These are phyloP conservation scores for Synanthedon tipuliformis DNA, from an alignment of 2,888 invertebrate species.

Conservation along the genomic window DNA sequence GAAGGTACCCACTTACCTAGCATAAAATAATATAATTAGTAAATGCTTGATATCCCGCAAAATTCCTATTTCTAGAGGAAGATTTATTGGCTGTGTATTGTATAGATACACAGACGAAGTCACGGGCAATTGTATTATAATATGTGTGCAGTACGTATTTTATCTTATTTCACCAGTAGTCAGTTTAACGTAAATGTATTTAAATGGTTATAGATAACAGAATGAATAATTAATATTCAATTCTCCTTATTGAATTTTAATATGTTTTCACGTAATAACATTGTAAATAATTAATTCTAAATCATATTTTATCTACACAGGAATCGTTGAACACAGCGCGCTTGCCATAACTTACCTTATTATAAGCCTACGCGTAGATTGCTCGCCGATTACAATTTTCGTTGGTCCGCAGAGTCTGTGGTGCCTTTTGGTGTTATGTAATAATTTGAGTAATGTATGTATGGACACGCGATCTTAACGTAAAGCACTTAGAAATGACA, in stretches of 20 bases:
- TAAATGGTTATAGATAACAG: too few species aligned
- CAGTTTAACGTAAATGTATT: too few species aligned
- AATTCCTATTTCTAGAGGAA: too few species aligned
- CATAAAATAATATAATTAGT: too few species aligned
- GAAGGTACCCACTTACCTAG: too few species aligned
- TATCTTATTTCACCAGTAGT: too few species aligned
- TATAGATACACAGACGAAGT: too few species aligned
- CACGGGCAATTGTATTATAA: too few species aligned
- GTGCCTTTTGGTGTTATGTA: slow-evolving; percentile 44
- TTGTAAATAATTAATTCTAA: background rate
- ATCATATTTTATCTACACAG: background rate
- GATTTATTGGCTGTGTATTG: too few species aligned
- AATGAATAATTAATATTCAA: background rate
- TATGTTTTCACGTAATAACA: background rate
- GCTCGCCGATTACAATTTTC: slow-evolving; percentile 57
- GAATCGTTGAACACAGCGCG: background rate
- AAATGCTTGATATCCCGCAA: too few species aligned
- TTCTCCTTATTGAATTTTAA: background rate
- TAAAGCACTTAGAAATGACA: slow-evolving; percentile 31
- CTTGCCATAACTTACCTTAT: slow-evolving; percentile 35
- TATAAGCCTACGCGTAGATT: slow-evolving; percentile 49
- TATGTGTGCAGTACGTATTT: too few species aligned
- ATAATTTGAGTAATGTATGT: background rate
- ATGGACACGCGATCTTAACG: slow-evolving; percentile 15
- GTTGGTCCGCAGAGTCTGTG: slow-evolving; percentile 36